A percentile compares a stretch with the other conserved stretches of the same genome.
Conservation (phyloP, 2,888 invertebrate genomes). For the Eilema sororculum region DNA sequence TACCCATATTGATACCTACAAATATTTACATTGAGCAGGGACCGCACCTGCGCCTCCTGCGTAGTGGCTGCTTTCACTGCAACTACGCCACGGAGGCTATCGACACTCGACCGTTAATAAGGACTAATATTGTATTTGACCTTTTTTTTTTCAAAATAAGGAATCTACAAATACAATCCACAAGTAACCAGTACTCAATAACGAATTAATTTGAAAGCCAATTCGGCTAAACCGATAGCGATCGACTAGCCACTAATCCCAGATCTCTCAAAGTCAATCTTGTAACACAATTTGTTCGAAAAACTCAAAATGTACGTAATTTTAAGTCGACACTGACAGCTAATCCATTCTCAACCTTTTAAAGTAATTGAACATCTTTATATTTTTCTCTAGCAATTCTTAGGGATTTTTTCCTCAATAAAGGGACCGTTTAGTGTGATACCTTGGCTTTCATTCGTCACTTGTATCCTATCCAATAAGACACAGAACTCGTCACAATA, state of each 20-base stretch:
- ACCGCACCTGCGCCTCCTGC: too few relatives aligned
- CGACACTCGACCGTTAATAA: too few relatives aligned
- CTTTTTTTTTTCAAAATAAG: too few relatives aligned
- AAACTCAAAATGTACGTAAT: constrained; percentile 43
- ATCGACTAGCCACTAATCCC: constrained; percentile 31
- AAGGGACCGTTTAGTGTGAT: constrained; percentile 50
- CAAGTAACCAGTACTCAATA: not conserved
- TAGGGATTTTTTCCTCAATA: constrained; percentile 54
- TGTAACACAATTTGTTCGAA: constrained; percentile 41
- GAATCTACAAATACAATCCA: not conserved
- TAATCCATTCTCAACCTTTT: constrained; percentile 50
- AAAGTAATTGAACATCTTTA: constrained; percentile 56
- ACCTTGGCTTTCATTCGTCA: constrained; percentile 52
- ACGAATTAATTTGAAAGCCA: constrained; percentile 19
- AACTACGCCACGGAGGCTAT: too few relatives aligned
- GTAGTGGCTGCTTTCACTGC: too few relatives aligned
- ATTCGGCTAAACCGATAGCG: constrained; percentile 21
- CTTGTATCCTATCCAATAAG: constrained; percentile 57
- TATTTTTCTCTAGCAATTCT: constrained; percentile 51
- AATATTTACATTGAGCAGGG: too few relatives aligned
- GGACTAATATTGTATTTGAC: too few relatives aligned
- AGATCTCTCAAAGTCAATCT: constrained; percentile 31
- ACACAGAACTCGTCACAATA: constrained; percentile 60
- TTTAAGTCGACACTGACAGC: constrained; percentile 43
- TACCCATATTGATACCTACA: too few relatives aligned